phyloP scores from a whole-genome alignment of 1,140 invertebrate species.

The Anastrepha obliqua region DNA sequence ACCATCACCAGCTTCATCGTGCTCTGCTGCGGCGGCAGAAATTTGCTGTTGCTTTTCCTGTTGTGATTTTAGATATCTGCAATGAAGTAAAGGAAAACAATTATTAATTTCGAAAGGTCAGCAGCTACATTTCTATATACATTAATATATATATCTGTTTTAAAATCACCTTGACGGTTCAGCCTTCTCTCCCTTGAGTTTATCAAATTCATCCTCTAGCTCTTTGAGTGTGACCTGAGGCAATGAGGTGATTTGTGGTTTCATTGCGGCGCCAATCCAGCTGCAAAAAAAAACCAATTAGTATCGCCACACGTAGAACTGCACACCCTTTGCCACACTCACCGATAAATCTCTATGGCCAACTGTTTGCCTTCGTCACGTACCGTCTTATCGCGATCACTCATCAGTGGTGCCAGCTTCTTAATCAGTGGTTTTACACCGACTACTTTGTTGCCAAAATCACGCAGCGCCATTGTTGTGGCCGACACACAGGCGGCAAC shows the following conservation, averaged over 20 bases:
- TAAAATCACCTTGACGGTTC: constrained; percentile 77
- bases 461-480: constrained; percentile 84
- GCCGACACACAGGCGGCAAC: constrained; percentile 88
- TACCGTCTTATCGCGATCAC: constrained; percentile 94
- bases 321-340: constrained; percentile 40
- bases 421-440: constrained; percentile 93
- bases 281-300: constrained; percentile 70
- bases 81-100: constrained; percentile 22
- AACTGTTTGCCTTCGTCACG: constrained; percentile 93
- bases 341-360: constrained; percentile 92
- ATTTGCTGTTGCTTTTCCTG: constrained; percentile 84
- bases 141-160: neutral
- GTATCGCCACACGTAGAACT: neutral
- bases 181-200: constrained; percentile 82
- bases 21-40: constrained; percentile 77
- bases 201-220: constrained; percentile 90
- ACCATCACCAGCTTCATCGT: constrained; percentile 75
- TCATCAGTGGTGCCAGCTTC: constrained; percentile 87
- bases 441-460: constrained; percentile 95
- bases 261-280: constrained; percentile 91
- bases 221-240: constrained; percentile 94
- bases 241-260: constrained; percentile 88
- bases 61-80: constrained; percentile 90
- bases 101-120: neutral
- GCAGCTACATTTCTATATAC: neutral